These are phyloP conservation scores for Syngnathus acus DNA, from an alignment of 2,797 vertebrate genomes.

Conservation along the genomic window DNA sequence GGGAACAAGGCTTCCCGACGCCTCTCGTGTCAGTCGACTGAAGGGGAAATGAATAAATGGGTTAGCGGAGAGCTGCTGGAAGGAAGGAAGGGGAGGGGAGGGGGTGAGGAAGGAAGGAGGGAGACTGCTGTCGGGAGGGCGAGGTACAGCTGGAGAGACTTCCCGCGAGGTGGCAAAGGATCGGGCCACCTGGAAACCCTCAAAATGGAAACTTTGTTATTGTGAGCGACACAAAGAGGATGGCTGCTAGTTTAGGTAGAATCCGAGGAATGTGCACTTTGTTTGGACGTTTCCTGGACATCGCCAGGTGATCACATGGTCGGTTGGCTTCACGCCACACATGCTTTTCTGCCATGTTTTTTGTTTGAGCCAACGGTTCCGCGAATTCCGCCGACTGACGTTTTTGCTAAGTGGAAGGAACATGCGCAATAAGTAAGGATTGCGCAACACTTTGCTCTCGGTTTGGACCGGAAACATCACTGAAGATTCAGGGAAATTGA, in stretches of 20 bases:
- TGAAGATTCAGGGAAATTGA: neutral
- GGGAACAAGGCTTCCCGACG: constrained; percentile 34
- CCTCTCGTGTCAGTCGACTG: constrained; percentile 20
- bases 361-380: neutral
- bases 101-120: neutral
- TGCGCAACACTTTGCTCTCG: neutral
- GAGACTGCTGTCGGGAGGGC: neutral
- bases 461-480: neutral
- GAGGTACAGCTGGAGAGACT: constrained; percentile 21
- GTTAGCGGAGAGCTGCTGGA: neutral
- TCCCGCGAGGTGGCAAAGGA: neutral
- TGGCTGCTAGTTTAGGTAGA: neutral
- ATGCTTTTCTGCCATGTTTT: neutral
- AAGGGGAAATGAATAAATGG: constrained; percentile 31
- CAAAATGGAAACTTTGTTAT: neutral
- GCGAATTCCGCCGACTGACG: neutral
- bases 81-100: neutral
- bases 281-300: neutral
- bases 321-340: neutral
- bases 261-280: neutral
- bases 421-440: neutral
- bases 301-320: neutral
- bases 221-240: neutral
- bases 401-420: neutral
- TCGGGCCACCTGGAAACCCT: neutral